These are phyloP conservation scores for Etheostoma spectabile DNA, from an alignment of 2,113 vertebrate genomes.

Conservation along the genomic window DNA sequence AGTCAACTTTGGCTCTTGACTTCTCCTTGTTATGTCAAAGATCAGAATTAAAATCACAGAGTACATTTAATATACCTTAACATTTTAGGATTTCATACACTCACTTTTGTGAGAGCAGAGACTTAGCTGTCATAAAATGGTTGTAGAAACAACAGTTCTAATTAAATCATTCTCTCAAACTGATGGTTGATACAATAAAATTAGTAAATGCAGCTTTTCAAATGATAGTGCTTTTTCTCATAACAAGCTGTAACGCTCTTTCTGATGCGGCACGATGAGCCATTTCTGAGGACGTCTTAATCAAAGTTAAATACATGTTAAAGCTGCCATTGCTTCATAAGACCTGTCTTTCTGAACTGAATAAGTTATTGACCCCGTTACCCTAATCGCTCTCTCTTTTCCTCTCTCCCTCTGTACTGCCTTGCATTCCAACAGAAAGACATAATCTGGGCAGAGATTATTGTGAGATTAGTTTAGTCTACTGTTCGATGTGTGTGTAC, in stretches of 20 bases:
- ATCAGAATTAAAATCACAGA: background rate
- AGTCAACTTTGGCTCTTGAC: background rate
- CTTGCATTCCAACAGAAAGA: constrained; percentile 43
- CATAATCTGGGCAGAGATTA: constrained; percentile 76
- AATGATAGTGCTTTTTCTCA: background rate
- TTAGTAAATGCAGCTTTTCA: background rate
- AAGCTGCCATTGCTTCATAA: constrained; percentile 23
- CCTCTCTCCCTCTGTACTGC: background rate
- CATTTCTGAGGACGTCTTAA: constrained; percentile 22
- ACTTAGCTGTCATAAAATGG: constrained; percentile 9
- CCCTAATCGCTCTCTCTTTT: constrained; percentile 49
- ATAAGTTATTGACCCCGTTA: constrained; percentile 51
- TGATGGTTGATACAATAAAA: constrained; percentile 7
- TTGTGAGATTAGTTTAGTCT: constrained; percentile 72
- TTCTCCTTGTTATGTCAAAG: background rate
- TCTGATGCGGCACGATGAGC: background rate
- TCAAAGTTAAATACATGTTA: constrained; percentile 13
- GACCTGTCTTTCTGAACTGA: constrained; percentile 16
- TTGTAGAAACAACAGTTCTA: background rate
- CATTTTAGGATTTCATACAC: constrained; percentile 12
- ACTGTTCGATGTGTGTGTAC: constrained; percentile 46
- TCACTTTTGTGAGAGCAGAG: constrained; percentile 6
- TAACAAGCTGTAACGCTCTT: background rate
- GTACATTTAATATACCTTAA: background rate
- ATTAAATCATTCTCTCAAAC: background rate